phyloP scores from a whole-genome alignment of 2,113 vertebrate genomes.

The Rafetus swinhoei region DNA sequence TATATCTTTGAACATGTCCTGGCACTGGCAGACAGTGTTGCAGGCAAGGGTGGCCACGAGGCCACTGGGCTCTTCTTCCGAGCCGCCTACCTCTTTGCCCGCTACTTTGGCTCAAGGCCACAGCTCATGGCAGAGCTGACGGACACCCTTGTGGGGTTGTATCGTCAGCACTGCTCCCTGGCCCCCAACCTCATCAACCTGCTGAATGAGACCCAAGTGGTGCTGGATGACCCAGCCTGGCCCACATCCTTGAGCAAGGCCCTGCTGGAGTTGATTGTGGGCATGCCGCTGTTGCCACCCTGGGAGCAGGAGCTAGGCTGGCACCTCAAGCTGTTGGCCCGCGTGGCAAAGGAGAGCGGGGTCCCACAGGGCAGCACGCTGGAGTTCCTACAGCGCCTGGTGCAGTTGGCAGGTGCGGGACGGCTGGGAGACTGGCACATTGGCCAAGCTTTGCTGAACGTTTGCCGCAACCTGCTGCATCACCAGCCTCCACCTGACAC shows the following conservation, averaged over 20 bases:
- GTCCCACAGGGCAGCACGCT: slow-evolving; percentile 75
- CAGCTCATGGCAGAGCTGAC: slow-evolving; percentile 66
- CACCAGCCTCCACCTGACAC: slow-evolving; percentile 57
- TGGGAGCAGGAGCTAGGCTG: slow-evolving; percentile 72
- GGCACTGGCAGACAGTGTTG: slow-evolving; percentile 78
- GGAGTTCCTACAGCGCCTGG: slow-evolving; percentile 74
- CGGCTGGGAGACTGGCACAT: slow-evolving; percentile 78
- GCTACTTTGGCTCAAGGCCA: slow-evolving; percentile 76
- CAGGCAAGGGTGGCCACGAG: slow-evolving; percentile 69
- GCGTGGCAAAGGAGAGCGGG: slow-evolving; percentile 79
- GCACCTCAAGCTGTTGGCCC: slow-evolving; percentile 85
- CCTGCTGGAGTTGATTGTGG: slow-evolving; percentile 77
- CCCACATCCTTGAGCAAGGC: slow-evolving; percentile 68
- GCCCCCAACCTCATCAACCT: slow-evolving; percentile 87
- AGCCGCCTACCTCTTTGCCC: slow-evolving; percentile 82
- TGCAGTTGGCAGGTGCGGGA: slow-evolving; percentile 63
- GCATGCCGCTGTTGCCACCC: slow-evolving; percentile 30
- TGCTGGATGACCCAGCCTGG: slow-evolving; percentile 77
- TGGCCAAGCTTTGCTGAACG: slow-evolving; percentile 81
- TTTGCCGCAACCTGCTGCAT: slow-evolving; percentile 83
- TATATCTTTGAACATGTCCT: slow-evolving; percentile 83
- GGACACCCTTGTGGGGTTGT: slow-evolving; percentile 78
- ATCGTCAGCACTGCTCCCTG: slow-evolving; percentile 76
- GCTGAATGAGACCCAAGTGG: slow-evolving; percentile 72
- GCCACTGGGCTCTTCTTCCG: slow-evolving; percentile 83